Base-by-base conservation (phyloP, 1,140 invertebrate genomes). In the Drosophila miranda region DNA sequence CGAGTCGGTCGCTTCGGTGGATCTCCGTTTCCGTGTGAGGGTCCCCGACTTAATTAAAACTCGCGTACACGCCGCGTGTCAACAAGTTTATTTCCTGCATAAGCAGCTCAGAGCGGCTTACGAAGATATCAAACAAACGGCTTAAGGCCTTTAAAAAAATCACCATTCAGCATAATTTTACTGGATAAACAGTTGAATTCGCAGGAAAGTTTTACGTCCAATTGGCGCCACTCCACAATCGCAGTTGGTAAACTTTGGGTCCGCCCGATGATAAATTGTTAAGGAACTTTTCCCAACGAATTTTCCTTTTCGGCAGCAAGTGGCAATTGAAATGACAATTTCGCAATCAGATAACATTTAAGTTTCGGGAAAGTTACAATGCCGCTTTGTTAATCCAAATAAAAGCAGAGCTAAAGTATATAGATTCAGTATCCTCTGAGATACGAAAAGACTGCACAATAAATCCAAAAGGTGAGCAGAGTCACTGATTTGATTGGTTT, bases 1-100 rank as follows among this genome's bases (percentile, higher is more conserved):
- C 66, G 43, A 19, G 46, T 38, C 6, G 46, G 19, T 23, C 5
- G 26, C 64, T 43, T 21, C 63, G 62, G 50, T 46, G 34, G 21
- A 48, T 48, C 16, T 23, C 48, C 34, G 11, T 13, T 2, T 34
- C 48, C 34, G 34, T 38, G 34, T 28, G 19, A 26, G 19, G 5
- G 43, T 14, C 52, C 13, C 16, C 49, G 52, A 30, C 51, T 53
- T 54, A 54, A 82, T 73, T 63, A 60, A 34, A 77, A 45, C 60
- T 73, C 52, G 23, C 68, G 74, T 62, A 73, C 73, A 72, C 73
- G 78, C 30, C 43, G 53, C 49, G 67, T 70, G 59, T 61, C 6
- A 45, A 54, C 54, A 67, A 34, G 0, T 19, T 49, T 23, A 41
- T 49, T n/a, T 38, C 13, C 43, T 14, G 9, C 13, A 7, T 8